These are phyloP conservation scores for Miichthys miiuy DNA, from an alignment of 2,797 vertebrate species.

Conservation along the genomic window DNA sequence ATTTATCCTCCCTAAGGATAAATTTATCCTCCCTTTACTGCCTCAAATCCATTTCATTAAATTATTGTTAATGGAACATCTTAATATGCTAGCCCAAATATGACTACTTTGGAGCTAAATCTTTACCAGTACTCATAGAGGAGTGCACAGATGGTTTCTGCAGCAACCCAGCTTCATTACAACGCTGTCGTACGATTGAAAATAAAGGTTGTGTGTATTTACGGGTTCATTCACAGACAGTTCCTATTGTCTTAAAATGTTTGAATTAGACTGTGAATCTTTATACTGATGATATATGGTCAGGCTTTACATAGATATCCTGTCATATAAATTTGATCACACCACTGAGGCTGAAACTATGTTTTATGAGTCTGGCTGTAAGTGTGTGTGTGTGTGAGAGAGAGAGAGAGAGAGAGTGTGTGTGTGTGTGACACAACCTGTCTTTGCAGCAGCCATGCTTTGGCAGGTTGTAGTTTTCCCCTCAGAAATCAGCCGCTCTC, in stretches of 20 bases:
- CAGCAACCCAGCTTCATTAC: not conserved
- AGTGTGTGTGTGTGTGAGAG: too few species aligned
- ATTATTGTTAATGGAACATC: not conserved
- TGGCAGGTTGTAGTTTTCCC: conserved; percentile 79
- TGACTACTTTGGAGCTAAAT: not conserved
- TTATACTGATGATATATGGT: conserved; percentile 17
- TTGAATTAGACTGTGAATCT: conserved; percentile 6
- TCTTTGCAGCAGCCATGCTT: conserved; percentile 63
- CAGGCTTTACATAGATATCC: conserved; percentile 37
- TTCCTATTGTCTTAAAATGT: conserved; percentile 9
- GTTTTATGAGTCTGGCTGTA: conserved; percentile 42
- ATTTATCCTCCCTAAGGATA: not conserved
- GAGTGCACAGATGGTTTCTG: not conserved
- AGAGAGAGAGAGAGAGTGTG: too few species aligned
- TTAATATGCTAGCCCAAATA: not conserved
- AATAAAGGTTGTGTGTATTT: conserved; percentile 4
- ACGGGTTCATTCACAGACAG: not conserved
- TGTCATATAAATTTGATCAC: conserved; percentile 28
- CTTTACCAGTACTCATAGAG: not conserved
- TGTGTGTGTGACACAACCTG: conserved; percentile 35
- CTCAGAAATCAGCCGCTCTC: conserved; percentile 83
- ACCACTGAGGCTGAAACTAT: conserved; percentile 28
- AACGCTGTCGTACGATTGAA: not conserved
- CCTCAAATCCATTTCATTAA: conserved; percentile 11
- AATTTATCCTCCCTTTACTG: conserved; percentile 13